phyloP scores from a whole-genome alignment of 2,113 vertebrate species.

The cattle (Bos taurus) region DNA sequence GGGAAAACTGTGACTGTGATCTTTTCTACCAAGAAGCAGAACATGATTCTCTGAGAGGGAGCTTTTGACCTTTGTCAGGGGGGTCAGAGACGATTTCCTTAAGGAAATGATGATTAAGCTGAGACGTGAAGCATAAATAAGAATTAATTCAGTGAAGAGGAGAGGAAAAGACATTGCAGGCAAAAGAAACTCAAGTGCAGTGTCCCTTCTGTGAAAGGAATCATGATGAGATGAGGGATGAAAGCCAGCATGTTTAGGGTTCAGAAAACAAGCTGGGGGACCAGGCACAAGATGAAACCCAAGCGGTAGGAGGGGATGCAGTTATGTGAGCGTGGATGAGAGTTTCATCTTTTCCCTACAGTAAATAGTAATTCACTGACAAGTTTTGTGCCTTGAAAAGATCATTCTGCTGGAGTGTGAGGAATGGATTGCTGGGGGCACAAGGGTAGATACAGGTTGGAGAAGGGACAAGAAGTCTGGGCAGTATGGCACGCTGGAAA shows the following conservation, averaged over 20 bases:
- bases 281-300: not conserved
- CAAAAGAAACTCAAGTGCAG: not conserved
- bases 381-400: not conserved
- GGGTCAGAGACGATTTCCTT: not conserved
- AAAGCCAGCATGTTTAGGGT: not conserved
- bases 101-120: not conserved
- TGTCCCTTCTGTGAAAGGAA: not conserved
- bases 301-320: not conserved
- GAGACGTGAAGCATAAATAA: not conserved
- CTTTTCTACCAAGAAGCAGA: not conserved
- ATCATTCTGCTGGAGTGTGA: not conserved
- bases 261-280: not conserved
- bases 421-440: not conserved
- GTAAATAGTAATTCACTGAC: not conserved
- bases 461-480: not conserved
- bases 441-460: not conserved
- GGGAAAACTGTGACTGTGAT: not conserved
- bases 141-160: not conserved
- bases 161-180: not conserved
- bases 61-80: not conserved
- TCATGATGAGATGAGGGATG: not conserved
- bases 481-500: not conserved
- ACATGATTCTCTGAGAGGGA: not conserved
- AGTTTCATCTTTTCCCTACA: not conserved
- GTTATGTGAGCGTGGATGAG: not conserved